Base-by-base conservation (phyloP, 2,797 vertebrate genomes). In the Enteromius paludinosus region DNA sequence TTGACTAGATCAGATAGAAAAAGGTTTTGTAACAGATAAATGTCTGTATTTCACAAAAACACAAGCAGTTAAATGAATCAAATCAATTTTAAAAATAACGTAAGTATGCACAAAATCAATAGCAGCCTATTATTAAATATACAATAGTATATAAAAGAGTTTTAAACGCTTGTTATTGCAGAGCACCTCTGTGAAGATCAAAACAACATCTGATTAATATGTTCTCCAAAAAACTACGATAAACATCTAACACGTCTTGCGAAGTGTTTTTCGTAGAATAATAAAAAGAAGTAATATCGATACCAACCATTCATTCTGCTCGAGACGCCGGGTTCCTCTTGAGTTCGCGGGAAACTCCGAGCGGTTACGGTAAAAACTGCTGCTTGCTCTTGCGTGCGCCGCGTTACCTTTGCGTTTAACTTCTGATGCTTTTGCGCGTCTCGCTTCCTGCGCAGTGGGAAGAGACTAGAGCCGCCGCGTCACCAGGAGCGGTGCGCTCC, bases 391-490 rank as follows among this genome's bases (percentile, higher is more conserved):
- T 30, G 59, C 62, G 45, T 11, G n/a, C 23, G 45, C 11, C 70
- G 61, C 62, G 64, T 18, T 45, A 35, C 71, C 43, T 75, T 66
- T 17, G 80, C 80, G 61, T 33, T 75, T 20, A 75, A 82, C 80
- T 70, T 74, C 83, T 69, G 78, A n/a, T 76, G 62, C 59, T 43
- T 80, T 77, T 84, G 80, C 71, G 71, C 80, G n/a, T 75, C 62
- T 75, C 95, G 95, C 95, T 92, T 95, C 94, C 92, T 92, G 68
- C 93, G 84, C 89, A 87, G 89, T 88, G 91, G 89, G 95, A 95
- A 92, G 94, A 94, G 93, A 91, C 94, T 88, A 92, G 92, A 87
- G 93, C 85, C 92, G 87, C 96, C 96, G 98, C 91, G 96, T 97
- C 97, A 95, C 92, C 90, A 78, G 23, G 12, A 82, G 14, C 41